Conservation (phyloP, 2,888 invertebrate genomes). For the Nebria salina region DNA sequence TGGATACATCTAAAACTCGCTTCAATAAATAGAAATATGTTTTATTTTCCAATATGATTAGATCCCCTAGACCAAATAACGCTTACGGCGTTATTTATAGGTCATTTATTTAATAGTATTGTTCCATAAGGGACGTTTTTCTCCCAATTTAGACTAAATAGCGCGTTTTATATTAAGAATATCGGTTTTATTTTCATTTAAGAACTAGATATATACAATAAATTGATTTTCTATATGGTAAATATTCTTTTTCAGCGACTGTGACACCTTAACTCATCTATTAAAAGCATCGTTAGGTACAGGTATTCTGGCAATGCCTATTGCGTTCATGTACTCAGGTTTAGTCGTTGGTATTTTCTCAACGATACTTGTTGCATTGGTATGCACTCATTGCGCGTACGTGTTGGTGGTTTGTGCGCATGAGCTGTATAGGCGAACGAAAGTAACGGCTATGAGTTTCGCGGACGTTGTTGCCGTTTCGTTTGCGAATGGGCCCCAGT, state of each 20-base stretch:
- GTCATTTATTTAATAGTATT: too few relatives aligned
- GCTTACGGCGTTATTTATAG: too few relatives aligned
- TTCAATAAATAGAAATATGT: too few relatives aligned
- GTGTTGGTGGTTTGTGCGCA: slow-evolving; percentile 88
- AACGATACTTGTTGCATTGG: slow-evolving; percentile 83
- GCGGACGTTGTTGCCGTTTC: slow-evolving; percentile 86
- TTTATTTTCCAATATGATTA: too few relatives aligned
- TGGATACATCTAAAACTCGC: too few relatives aligned
- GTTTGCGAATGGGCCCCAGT: slow-evolving; percentile 79
- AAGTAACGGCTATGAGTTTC: slow-evolving; percentile 81
- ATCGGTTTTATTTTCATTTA: too few relatives aligned
- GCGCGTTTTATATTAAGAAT: too few relatives aligned
- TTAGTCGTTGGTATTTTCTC: slow-evolving; percentile 84
- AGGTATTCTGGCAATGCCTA: slow-evolving; percentile 94
- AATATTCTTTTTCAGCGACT: slow-evolving; percentile 73
- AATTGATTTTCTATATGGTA: neutral
- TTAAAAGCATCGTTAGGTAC: slow-evolving; percentile 96
- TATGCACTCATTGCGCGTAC: slow-evolving; percentile 96
- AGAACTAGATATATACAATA: too few relatives aligned
- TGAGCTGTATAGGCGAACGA: slow-evolving; percentile 77
- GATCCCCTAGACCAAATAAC: too few relatives aligned
- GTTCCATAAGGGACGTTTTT: too few relatives aligned
- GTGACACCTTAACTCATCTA: slow-evolving; percentile 91
- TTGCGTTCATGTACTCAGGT: slow-evolving; percentile 89
- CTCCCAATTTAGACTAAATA: too few relatives aligned